These are phyloP conservation scores for Drosophila nigritarsus DNA, from an alignment of 2,888 invertebrate genomes.

Conservation along the genomic window DNA sequence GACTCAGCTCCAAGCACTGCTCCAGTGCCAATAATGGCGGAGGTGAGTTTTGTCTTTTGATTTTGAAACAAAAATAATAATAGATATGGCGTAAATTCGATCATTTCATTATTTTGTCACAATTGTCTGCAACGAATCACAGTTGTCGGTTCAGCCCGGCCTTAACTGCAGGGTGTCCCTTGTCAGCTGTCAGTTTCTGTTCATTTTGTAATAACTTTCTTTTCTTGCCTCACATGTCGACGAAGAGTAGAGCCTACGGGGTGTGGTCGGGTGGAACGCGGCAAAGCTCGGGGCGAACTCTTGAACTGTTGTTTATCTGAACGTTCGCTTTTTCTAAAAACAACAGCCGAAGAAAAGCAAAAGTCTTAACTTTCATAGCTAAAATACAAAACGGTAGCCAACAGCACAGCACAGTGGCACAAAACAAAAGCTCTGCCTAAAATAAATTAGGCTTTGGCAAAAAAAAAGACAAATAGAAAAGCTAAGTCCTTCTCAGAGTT, in stretches of 20 bases:
- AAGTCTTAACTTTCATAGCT: slow-evolving; percentile 70
- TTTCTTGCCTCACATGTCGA: slow-evolving; percentile 66
- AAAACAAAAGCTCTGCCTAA: neutral
- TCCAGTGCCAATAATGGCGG: slow-evolving; percentile 83
- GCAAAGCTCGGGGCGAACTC: slow-evolving; percentile 56
- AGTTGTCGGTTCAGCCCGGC: slow-evolving; percentile 23
- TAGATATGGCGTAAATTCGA: neutral
- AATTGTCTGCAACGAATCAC: slow-evolving; percentile 51
- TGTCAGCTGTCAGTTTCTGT: slow-evolving; percentile 70
- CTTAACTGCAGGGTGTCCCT: slow-evolving; percentile 41
- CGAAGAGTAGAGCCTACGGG: slow-evolving; percentile 3
- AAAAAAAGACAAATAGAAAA: neutral
- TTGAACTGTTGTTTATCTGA: slow-evolving; percentile 72
- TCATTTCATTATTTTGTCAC: slow-evolving; percentile 38
- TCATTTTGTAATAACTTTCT: slow-evolving; percentile 77
- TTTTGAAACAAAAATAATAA: neutral
- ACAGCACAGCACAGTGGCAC: slow-evolving; percentile 49
- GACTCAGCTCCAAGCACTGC: slow-evolving; percentile 86
- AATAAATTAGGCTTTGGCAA: neutral
- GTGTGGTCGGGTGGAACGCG: neutral
- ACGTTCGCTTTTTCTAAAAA: slow-evolving; percentile 67
- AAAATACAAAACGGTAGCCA: slow-evolving; percentile 55
- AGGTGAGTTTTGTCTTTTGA: slow-evolving; percentile 68
- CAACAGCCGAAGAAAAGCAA: slow-evolving; percentile 61
- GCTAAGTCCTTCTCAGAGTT: neutral